Base-by-base conservation (phyloP, 2,888 invertebrate genomes). In the Scelioninae gen. 1 region DNA sequence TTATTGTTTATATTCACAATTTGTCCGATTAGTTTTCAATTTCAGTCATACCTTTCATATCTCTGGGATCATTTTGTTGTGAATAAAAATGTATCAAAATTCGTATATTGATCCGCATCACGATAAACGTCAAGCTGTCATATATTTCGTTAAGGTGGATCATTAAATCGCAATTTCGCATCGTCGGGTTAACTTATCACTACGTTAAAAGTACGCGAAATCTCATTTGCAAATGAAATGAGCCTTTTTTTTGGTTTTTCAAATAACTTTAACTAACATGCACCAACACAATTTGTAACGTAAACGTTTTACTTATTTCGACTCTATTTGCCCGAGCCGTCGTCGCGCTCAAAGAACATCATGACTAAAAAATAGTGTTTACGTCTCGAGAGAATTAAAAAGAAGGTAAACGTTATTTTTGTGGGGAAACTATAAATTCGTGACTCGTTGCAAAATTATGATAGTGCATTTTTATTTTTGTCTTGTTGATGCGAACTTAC, bases 201-300 rank as follows among this genome's bases (percentile, higher is more conserved):
- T 11, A 32, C 47, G 32, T 68, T 56, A 68, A 68, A 56, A 56
- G 68, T 56, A 23, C 32, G 32, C 47, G 45, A 68, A 56, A 68
- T 68, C 55, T 56, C 55, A 68, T 68, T 68, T 68, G 56, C 68
- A 68, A 68, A 34, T 16, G 43, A 68, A 68, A 68, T 45, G 68
- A 56, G 53, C 32, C 32, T 68, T 9, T 6, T 47, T 56, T 68
- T 43, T 13, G 32, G 68, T 68, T 56, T 68, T 56, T 45, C 56
- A 56, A 68, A 68, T 68, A 68, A 68, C 31, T 32, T 68, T 68
- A 68, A 68, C 68, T 68, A 68, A 68, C 56, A 68, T 47, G 45
- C 68, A 56, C 45, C 32, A 32, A 7, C 32, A 16, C 45, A 68
- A 56, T 68, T 68, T 68, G 56, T 68, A 68, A 68, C 55, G 23